Evolutionary conservation across 2,888 invertebrate genomes (phyloP).

Genomic region (Dysmachus trigonus): DNA sequence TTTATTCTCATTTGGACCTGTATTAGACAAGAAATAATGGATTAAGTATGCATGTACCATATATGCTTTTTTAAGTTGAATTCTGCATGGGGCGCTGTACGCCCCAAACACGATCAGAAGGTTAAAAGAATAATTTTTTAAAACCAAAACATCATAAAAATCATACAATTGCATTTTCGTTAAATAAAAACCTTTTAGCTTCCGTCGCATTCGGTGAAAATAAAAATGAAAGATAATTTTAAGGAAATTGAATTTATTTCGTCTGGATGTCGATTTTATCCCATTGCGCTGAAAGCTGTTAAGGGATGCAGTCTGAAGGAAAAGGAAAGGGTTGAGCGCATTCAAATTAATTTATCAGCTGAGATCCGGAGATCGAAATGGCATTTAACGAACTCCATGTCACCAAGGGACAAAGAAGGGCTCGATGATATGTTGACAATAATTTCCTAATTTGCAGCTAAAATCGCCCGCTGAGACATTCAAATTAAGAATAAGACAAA

Average conservation of each 20-base stretch:
- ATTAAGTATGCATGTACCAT: too few species aligned
- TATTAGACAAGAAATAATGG: too few species aligned
- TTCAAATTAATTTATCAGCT: not conserved
- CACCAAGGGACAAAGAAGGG: not conserved
- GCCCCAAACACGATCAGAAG: too few species aligned
- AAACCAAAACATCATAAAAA: not conserved
- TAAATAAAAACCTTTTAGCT: not conserved
- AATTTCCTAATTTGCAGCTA: not conserved
- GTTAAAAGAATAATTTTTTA: not conserved
- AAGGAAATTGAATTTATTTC: not conserved
- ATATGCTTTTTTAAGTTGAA: too few species aligned
- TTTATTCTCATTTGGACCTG: too few species aligned
- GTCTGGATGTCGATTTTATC: not conserved
- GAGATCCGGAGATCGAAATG: slow-evolving; percentile 5
- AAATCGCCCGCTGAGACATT: slow-evolving; percentile 16
- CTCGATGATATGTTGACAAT: slow-evolving; percentile 41
- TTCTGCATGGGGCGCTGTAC: too few species aligned
- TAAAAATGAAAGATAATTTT: not conserved
- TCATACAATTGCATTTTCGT: not conserved
- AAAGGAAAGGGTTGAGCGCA: not conserved
- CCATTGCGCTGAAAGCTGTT: not conserved
- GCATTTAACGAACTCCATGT: slow-evolving; percentile 39
- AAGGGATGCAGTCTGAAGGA: not conserved
- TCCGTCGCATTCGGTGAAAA: not conserved
- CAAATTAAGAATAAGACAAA: slow-evolving; percentile 12